Conservation (phyloP, 2,113 vertebrate genomes). For the Hiodon alosoides region DNA sequence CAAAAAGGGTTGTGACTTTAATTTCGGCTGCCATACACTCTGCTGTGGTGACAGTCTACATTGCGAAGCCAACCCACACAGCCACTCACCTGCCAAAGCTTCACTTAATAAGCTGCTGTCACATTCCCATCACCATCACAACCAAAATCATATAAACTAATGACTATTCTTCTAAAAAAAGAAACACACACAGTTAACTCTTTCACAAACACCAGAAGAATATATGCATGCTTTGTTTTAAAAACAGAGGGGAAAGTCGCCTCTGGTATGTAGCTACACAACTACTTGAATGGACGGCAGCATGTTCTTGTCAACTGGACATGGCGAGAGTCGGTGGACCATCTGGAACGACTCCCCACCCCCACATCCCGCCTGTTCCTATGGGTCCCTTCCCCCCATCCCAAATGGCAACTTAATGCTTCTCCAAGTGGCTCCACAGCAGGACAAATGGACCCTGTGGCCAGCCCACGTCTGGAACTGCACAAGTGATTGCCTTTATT, state of each 20-base stretch:
- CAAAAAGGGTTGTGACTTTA: not conserved
- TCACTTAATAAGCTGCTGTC: slow-evolving; percentile 1
- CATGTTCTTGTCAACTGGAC: slow-evolving; percentile 23
- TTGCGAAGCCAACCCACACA: not conserved
- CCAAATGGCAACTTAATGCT: slow-evolving; percentile 24
- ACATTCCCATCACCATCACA: not conserved
- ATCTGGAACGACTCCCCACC: slow-evolving; percentile 27
- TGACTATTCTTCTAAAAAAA: too few species aligned
- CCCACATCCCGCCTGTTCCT: slow-evolving; percentile 8
- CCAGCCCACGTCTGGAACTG: not conserved
- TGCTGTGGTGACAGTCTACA: not conserved
- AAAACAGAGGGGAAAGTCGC: not conserved
- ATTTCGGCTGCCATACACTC: not conserved
- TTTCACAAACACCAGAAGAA: too few species aligned
- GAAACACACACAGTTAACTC: too few species aligned
- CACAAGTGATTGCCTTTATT: not conserved
- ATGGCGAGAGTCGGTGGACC: slow-evolving; percentile 12
- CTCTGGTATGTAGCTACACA: slow-evolving; percentile 13
- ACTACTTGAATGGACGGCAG: not conserved
- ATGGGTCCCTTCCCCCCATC: not conserved
- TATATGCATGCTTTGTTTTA: too few species aligned
- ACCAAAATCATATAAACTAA: not conserved
- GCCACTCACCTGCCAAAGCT: not conserved
- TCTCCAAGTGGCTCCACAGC: not conserved
- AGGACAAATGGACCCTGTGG: too few species aligned